Evolutionary conservation across 2,113 vertebrate genomes (phyloP), one percentile per base, ranked within the genome.

Genomic region (Bubo scandiacus): DNA sequence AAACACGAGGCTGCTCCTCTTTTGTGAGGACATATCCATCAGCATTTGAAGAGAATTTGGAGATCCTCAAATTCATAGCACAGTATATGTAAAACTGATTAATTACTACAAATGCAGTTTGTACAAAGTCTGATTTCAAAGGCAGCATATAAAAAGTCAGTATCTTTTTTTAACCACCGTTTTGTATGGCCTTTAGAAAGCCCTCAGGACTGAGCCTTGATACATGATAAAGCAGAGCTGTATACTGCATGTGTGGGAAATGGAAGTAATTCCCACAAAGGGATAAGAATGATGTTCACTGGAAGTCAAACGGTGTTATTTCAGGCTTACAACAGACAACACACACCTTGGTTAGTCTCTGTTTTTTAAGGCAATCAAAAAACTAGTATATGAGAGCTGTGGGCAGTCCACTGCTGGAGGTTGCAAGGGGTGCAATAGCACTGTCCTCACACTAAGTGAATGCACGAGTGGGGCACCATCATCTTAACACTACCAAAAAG

Each of bases 401-500:
- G 11, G 34, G 25, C 42, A 72, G 11, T 25, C 40, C 23, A 8
- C 52, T 15, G 17, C 5, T 23, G 17, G 54, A 34, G 47, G 29
- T 7, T 22, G 38, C 36, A 52, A 36, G 43, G 51, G 52, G 19
- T 9, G 21, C 21, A 4, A 2, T 6, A 21, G 8, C 42, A 21
- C 27, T 38, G 36, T 34, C 61, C 22, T 27, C 15, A 11, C 1
- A 0, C 12, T 26, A 26, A 8, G 7, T n/a, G 36, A 12, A 7
- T 12, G 40, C 65, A 32, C 3, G 1, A 49, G 49, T 2, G 2
- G 18, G 49, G 21, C 81, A 34, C 27, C 58, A 9, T 3, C 12
- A 6, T 0, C 8, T 3, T 19, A 8, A 15, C 2, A 1, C 8
- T 5, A 17, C 22, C 30, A 11, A 40, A 65, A 63, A 7, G 4